Evolutionary conservation across 2,797 vertebrate species (phyloP), one percentile per base, ranked within the genome.

Genomic region (Coreius guichenoti): DNA sequence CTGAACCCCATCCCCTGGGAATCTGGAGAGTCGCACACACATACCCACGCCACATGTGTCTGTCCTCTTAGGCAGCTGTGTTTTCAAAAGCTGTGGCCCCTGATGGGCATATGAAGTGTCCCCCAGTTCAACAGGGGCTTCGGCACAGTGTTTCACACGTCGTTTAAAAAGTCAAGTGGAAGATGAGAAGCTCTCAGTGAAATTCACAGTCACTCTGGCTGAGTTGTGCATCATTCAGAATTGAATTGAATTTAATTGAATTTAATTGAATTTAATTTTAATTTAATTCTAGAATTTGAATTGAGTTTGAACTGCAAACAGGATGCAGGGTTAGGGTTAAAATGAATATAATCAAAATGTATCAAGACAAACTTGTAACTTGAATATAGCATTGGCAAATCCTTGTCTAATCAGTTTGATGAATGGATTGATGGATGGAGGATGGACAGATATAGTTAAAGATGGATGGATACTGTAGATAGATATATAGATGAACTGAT

Each of bases 61-160:
- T 91, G 92, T 88, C 86, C 78, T 86, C 86, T 70, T 74, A 84
- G 17, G 86, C 95, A 95, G 95, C 95, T 95, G 94, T 95, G 94
- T 94, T 94, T 94, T 93, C 84, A 90, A 90, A 93, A 86, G 86
- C 88, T 86, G 91, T 91, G 91, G 90, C 92, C 90, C 90, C 92
- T 90, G 90, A 91, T 80, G 89, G 88, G 88, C 91, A 87, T 90
- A 92, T 90, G 88, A 87, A 89, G 86, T 76, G 86, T 85, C 85
- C 73, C 45, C 49, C 23, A 14, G 68, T 82, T 81, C 68, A 86
- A 77, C 45, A 67, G 84, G 79, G 77, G 69, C 82, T 82, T 83
- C 43, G 45, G 74, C 61, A 54, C 36, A 65, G 63, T 80, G 51
- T 72, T 85, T 72, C 72, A 76, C 70, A 82, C 45, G 23, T 75